Percentiles rank a stretch among this genome's conserved stretches.
Evolutionary conservation across 2,113 vertebrate genomes (phyloP).

Genomic region (Ageneiosus marmoratus): DNA sequence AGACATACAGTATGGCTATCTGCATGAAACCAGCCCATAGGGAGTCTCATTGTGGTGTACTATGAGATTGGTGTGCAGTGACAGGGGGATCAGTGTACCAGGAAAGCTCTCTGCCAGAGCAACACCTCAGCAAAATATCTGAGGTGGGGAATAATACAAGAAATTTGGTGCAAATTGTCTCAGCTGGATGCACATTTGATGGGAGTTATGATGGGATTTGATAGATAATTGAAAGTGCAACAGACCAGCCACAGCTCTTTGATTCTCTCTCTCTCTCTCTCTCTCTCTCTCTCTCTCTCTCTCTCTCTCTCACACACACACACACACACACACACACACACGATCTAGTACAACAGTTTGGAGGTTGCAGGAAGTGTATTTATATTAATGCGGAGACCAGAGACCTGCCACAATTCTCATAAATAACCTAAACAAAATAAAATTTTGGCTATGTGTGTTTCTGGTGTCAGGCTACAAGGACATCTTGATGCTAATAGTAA

Average conservation of each 20-base stretch:
- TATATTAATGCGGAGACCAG: neutral
- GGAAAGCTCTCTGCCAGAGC: neutral
- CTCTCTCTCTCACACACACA: neutral
- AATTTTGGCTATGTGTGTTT: neutral
- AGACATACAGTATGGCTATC: neutral
- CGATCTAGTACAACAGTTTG: neutral
- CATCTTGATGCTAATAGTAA: neutral
- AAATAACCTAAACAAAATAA: neutral
- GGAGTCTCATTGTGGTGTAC: neutral
- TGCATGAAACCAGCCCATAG: neutral
- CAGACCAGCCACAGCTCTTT: neutral
- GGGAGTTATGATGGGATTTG: neutral
- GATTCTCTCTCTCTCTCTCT: too few relatives aligned
- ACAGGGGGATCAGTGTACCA: neutral
- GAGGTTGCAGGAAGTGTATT: neutral
- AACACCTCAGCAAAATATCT: neutral
- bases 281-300: too few relatives aligned
- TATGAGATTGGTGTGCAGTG: neutral
- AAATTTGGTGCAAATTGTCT: neutral
- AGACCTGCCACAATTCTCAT: neutral
- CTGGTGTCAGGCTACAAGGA: neutral
- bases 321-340: neutral
- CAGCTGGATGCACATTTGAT: neutral
- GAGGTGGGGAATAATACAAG: neutral
- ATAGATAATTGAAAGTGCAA: neutral